Conservation (phyloP, 1,140 invertebrate species). For the Sarcophaga peregrina region DNA sequence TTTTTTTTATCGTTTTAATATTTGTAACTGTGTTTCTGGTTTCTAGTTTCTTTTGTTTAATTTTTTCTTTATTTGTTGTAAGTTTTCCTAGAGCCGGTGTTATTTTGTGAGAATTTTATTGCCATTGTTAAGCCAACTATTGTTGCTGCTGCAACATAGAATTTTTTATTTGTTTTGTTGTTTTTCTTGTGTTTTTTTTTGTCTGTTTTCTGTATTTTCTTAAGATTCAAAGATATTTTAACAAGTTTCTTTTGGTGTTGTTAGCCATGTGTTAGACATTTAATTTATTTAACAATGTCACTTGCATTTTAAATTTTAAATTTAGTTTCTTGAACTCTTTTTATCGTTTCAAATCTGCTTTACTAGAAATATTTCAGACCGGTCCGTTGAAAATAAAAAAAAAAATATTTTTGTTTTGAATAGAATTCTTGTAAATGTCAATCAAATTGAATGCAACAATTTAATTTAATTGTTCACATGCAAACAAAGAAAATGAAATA, state of each 20-base stretch:
- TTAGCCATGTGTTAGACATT: not conserved
- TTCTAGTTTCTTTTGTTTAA: too few relatives aligned
- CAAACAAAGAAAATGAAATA: not conserved
- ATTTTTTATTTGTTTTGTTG: not conserved
- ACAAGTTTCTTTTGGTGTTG: not conserved
- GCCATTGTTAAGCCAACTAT: not conserved
- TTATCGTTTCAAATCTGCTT: not conserved
- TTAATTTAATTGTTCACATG: not conserved
- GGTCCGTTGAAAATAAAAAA: not conserved
- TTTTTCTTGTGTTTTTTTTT: too few relatives aligned
- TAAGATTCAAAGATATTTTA: not conserved
- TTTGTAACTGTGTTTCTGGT: too few relatives aligned
- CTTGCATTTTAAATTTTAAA: not conserved
- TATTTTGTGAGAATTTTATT: not conserved
- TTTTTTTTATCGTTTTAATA: too few relatives aligned
- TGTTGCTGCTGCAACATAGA: not conserved
- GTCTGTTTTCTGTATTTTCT: too few relatives aligned
- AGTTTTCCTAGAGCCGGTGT: too few relatives aligned
- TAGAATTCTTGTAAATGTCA: not conserved
- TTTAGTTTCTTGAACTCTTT: slow-evolving; percentile 20
- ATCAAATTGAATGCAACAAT: not conserved
- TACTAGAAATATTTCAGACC: not conserved
- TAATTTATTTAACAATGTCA: slow-evolving; percentile 37
- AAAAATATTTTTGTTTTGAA: not conserved
- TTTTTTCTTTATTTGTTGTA: too few relatives aligned